A percentile compares a stretch with the other conserved stretches of the same genome.
Evolutionary conservation across 1,140 invertebrate genomes (phyloP).

Genomic region (Ceratosolen solmsi): DNA sequence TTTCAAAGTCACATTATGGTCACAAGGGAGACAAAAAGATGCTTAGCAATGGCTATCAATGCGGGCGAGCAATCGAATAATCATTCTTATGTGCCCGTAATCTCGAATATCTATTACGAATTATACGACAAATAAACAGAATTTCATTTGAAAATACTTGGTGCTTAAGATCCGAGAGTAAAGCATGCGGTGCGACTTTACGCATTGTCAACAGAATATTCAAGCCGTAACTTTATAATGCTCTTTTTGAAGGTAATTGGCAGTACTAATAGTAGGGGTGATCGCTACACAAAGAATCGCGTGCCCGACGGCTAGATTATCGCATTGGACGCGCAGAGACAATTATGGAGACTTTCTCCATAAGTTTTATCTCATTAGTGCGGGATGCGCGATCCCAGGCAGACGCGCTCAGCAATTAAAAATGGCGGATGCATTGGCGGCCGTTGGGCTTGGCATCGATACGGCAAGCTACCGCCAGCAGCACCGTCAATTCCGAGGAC

Average conservation of each 20-base stretch:
- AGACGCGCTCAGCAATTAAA: no score
- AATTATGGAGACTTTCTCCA: no score
- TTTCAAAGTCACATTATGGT: neutral
- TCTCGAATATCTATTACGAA: slow-evolving; percentile 4
- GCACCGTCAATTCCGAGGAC: no score
- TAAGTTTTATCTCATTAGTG: no score
- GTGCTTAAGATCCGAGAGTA: neutral
- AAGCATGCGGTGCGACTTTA: neutral
- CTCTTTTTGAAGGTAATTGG: slow-evolving; percentile 14
- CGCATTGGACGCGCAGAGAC: neutral
- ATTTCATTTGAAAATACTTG: neutral
- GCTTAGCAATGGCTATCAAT: neutral
- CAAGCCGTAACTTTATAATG: slow-evolving; percentile 3
- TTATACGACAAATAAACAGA: neutral
- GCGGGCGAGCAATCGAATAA: neutral
- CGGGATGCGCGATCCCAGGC: no score
- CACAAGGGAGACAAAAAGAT: neutral
- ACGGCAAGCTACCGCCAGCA: no score
- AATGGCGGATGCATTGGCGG: no score
- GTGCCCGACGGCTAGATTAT: neutral
- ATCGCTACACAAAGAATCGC: neutral
- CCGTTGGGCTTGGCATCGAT: no score
- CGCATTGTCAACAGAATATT: slow-evolving; percentile 3
- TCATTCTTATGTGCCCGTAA: neutral
- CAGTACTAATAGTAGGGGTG: slow-evolving; percentile 11